Evolutionary conservation across 2,888 invertebrate species (phyloP), one percentile per base, ranked within the genome.

Genomic region (Papilio protenor): DNA sequence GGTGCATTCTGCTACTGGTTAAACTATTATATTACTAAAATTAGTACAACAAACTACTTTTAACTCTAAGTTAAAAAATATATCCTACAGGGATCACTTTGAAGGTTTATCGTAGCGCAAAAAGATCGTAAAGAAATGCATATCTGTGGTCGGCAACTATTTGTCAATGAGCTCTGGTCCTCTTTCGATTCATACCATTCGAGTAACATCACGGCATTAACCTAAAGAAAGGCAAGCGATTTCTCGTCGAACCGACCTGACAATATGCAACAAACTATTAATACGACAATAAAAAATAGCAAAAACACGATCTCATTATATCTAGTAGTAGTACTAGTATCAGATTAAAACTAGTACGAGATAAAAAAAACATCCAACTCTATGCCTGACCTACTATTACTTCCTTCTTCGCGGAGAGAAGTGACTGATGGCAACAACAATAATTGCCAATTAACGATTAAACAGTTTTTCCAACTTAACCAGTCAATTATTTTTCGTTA

Each of bases 401-500:
- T 27, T 61, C 16, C 40, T n/a, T 2, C 18, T 66, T n/a, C 33
- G 33, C 8, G 18, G 64, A n/a, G 18, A n/a, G 33, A 33, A 61
- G 10, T 33, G n/a, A n/a, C 66, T 40, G 16, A 40, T 40, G 18
- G 40, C n/a, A 40, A 66, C 33, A 33, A n/a, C 40, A 69, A 45
- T 45, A 69, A 69, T 45, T 69, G n/a, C 66, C 12, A 69, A 69
- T 69, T 69, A 69, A 69, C n/a, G 11, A 21, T 12, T 45, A 21
- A 40, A 66, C n/a, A 45, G 40, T 45, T 69, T 69, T 66, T 16
- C 16, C 27, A 64, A 64, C 16, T 47, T 72, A 72, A 18, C 72
- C n/a, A 45, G 45, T 27, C 49, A 59, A 76, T 71, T 71, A 76
- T 52, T 71, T 71, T 71, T 14, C 2, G 70, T 23, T 45, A 47